phyloP scores from a whole-genome alignment of 2,113 vertebrate genomes.

The Ardeotis arabs region DNA sequence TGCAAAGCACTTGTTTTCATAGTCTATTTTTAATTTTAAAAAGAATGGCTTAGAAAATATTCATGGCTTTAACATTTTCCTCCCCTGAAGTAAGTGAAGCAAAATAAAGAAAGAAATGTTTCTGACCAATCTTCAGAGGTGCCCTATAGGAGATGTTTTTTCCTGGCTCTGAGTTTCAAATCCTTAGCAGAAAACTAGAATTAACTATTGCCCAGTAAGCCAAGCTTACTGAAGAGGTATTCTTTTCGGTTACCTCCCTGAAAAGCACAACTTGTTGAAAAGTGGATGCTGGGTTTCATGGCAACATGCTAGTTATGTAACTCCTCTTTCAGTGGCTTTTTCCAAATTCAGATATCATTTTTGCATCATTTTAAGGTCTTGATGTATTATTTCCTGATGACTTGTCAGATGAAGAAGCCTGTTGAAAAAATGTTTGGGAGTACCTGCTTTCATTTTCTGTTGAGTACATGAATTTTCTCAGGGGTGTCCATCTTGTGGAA shows the following conservation, averaged over 20 bases:
- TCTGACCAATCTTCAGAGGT: background rate
- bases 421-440: background rate
- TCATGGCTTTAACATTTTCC: background rate
- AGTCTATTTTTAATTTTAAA: background rate
- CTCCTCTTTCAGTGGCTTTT: background rate
- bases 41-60: background rate
- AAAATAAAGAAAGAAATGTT: background rate
- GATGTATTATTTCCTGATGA: background rate
- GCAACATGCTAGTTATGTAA: background rate
- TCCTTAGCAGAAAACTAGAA: background rate
- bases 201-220: background rate
- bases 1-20: background rate
- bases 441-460: background rate
- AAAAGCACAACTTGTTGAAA: background rate
- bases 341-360: background rate
- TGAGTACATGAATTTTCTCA: background rate
- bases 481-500: background rate
- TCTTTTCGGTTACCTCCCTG: background rate
- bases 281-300: background rate
- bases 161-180: background rate
- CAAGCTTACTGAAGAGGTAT: background rate
- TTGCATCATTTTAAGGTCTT: background rate
- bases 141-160: background rate
- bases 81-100: background rate
- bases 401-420: background rate